Evolutionary conservation across 2,113 vertebrate species (phyloP).

Genomic region (Nestor notabilis): DNA sequence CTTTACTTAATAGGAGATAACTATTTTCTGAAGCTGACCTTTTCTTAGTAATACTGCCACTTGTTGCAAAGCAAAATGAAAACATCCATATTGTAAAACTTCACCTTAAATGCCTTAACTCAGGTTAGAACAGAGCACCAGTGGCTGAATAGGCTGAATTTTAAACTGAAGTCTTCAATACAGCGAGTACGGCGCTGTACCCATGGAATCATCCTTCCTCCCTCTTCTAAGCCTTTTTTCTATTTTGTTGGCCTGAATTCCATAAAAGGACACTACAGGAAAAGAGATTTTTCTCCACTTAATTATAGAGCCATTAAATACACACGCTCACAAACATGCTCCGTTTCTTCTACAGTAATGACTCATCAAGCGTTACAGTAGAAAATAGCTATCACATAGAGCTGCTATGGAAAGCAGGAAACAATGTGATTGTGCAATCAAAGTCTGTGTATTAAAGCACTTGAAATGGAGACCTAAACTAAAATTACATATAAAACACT

Average conservation of each 20-base stretch:
- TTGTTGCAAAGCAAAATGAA: not conserved
- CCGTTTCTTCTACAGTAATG: constrained; percentile 8
- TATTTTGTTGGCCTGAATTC: not conserved
- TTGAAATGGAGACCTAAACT: not conserved
- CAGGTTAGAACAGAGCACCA: not conserved
- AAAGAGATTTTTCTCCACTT: not conserved
- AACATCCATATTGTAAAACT: not conserved
- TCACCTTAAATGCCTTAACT: not conserved
- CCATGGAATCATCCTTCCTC: not conserved
- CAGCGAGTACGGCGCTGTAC: not conserved
- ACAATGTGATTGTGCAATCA: constrained; percentile 23
- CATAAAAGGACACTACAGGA: constrained; percentile 45
- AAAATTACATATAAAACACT: not conserved
- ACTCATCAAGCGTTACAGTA: constrained; percentile 31
- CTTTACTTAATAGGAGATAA: not conserved
- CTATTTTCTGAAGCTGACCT: not conserved
- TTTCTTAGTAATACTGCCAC: not conserved
- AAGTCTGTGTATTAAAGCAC: not conserved
- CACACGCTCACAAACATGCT: not conserved
- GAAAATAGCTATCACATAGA: constrained; percentile 22
- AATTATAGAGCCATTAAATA: not conserved
- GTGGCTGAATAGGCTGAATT: not conserved
- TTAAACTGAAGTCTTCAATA: not conserved
- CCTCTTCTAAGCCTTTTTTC: not conserved
- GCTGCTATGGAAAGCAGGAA: constrained; percentile 10